phyloP scores from a whole-genome alignment of 2,888 invertebrate species.

The Carcina quercana region DNA sequence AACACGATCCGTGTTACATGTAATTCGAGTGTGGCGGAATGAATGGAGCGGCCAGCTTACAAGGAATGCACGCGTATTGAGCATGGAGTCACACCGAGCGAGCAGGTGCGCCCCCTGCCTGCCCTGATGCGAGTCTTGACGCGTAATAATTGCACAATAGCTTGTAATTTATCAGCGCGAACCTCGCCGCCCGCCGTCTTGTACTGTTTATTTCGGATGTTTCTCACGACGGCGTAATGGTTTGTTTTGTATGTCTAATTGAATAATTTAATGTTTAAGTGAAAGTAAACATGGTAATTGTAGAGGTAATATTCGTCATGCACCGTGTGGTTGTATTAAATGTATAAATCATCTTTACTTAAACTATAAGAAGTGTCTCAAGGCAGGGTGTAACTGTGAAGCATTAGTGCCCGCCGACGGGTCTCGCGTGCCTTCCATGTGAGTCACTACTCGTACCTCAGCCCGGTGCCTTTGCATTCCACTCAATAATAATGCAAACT shows the following conservation, averaged over 20 bases:
- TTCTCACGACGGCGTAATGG: conserved; percentile 5
- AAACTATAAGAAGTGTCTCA: conserved; percentile 22
- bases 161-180: conserved; percentile 8
- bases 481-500: conserved; percentile 20
- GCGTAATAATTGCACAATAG: conserved; percentile 13
- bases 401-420: conserved; percentile 25
- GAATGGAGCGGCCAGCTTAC: conserved; percentile 31
- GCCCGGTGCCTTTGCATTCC: conserved; percentile 51
- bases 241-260: background rate
- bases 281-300: conserved; percentile 7
- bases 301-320: conserved; percentile 1
- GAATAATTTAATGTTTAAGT: conserved; percentile 2
- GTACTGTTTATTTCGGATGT: conserved; percentile 2
- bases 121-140: conserved; percentile 8
- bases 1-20: conserved; percentile 14
- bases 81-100: no score
- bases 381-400: no score
- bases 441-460: conserved; percentile 53
- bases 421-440: conserved; percentile 53
- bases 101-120: conserved; percentile 35
- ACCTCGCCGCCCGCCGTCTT: background rate
- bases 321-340: conserved; percentile 4
- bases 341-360: conserved; percentile 7
- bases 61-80: conserved; percentile 26
- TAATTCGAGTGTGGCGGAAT: conserved; percentile 30